Evolutionary conservation across 2,797 vertebrate species (phyloP).

Genomic region (Chaunax sp.): DNA sequence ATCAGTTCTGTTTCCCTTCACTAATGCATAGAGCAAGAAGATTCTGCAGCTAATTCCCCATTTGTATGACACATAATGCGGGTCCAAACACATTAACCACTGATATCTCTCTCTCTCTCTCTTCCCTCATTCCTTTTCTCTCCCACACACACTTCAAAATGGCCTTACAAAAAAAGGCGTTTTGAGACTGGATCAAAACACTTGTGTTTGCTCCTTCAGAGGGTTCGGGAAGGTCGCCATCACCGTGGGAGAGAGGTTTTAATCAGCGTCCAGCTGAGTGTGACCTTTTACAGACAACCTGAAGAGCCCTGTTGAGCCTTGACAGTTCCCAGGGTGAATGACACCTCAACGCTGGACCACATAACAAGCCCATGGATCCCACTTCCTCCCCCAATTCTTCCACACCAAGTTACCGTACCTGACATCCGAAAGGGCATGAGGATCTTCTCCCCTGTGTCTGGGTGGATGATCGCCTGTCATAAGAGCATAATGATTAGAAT

Average conservation of each 20-base stretch:
- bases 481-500: slow-evolving; percentile 30
- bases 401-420: slow-evolving; percentile 80
- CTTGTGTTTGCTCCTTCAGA: slow-evolving; percentile 47
- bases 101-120: background rate
- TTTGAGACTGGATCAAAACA: slow-evolving; percentile 70
- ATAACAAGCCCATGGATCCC: slow-evolving; percentile 71
- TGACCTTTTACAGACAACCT: slow-evolving; percentile 82
- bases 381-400: slow-evolving; percentile 4
- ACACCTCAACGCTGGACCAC: slow-evolving; percentile 57
- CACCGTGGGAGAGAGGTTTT: slow-evolving; percentile 72
- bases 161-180: slow-evolving; percentile 46
- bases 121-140: background rate
- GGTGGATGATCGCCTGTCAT: slow-evolving; percentile 92
- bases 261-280: slow-evolving; percentile 85
- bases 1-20: slow-evolving; percentile 5
- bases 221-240: slow-evolving; percentile 51
- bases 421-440: slow-evolving; percentile 98
- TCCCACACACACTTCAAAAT: background rate
- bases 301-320: slow-evolving; percentile 68
- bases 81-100: slow-evolving; percentile 13
- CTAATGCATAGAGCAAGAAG: background rate
- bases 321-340: slow-evolving; percentile 65
- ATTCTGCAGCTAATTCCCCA: slow-evolving; percentile 3
- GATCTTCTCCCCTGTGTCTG: slow-evolving; percentile 95
- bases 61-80: slow-evolving; percentile 2